These are phyloP conservation scores for Bombus ignitus DNA, from an alignment of 1,140 invertebrate genomes.

Conservation along the genomic window DNA sequence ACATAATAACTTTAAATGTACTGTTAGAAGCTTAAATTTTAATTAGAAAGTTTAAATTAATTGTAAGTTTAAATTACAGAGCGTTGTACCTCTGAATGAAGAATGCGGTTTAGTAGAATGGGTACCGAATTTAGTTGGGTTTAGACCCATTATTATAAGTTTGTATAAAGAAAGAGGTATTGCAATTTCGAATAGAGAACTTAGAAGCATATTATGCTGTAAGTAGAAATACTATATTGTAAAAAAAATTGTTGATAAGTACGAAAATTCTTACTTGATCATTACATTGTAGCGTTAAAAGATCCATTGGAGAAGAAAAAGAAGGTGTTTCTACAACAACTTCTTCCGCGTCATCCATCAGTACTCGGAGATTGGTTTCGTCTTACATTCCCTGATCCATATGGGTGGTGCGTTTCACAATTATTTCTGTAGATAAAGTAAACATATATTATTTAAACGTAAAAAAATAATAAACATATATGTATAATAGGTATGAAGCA, in stretches of 20 bases:
- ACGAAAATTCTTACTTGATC: constrained; percentile 20
- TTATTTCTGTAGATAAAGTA: not conserved
- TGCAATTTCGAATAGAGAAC: constrained; percentile 82
- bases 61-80: constrained; percentile 74
- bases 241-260: not conserved
- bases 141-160: constrained; percentile 88
- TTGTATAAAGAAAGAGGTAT: constrained; percentile 89
- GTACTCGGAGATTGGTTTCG: constrained; percentile 96
- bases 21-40: constrained; percentile 17
- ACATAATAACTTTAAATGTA: not conserved
- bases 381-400: constrained; percentile 93
- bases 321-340: constrained; percentile 87
- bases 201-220: constrained; percentile 85
- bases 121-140: constrained; percentile 93
- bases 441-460: not conserved
- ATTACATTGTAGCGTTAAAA: constrained; percentile 75
- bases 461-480: not conserved
- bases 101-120: constrained; percentile 98
- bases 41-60: not conserved
- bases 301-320: constrained; percentile 89
- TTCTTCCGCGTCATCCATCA: constrained; percentile 91
- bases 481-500: constrained; percentile 88
- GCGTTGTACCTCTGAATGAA: constrained; percentile 96
- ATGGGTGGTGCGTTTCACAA: constrained; percentile 87
- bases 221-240: constrained; percentile 51